Base-by-base conservation (phyloP, 2,797 vertebrate species). In the Anomalospiza imberbis region DNA sequence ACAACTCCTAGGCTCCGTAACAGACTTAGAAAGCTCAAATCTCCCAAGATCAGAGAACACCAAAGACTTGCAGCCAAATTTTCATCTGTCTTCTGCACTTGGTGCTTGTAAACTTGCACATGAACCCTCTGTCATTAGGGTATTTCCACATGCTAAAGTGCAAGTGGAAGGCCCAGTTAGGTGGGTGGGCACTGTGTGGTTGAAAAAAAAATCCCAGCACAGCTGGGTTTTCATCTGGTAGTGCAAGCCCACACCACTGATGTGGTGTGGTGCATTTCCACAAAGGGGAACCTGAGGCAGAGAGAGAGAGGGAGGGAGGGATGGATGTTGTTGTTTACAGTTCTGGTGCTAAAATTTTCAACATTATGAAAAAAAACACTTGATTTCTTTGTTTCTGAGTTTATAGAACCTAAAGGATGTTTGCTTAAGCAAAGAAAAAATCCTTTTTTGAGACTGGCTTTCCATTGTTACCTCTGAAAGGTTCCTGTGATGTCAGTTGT, bases 221-320 rank as follows among this genome's bases (percentile, higher is more conserved):
- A 10, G 67, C 13, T 82, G 55, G 60, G 40, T 66, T 89, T 60
- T 66, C 8, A 0, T 22, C n/a, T n/a, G n/a, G n/a, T n/a, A n/a
- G n/a, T n/a, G n/a, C n/a, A n/a, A n/a, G n/a, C n/a, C n/a, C n/a
- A n/a, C n/a, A n/a, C n/a, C n/a, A n/a, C 54, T 47, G 55, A 12
- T 88, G 40, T 65, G 40, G 60, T 70, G 10, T 19, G 29, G 62
- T 0, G 0, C 25, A 2, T 79, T 72, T 79, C 74, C 1, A 0
- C 63, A 36, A 50, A 34, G 32, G 47, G 71, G 38, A 38, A 38
- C 38, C 38, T 10, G 28, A 32, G 19, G 57, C 20, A 14, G 21
- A 68, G 50, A 29, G 5, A 20, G 28, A 38, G 3, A 61, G 29
- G 26, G 7, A 40, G n/a, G n/a, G n/a, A n/a, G n/a, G n/a, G n/a